Evolutionary conservation across 1,140 invertebrate genomes (phyloP).

Genomic region (Eciton burchellii): DNA sequence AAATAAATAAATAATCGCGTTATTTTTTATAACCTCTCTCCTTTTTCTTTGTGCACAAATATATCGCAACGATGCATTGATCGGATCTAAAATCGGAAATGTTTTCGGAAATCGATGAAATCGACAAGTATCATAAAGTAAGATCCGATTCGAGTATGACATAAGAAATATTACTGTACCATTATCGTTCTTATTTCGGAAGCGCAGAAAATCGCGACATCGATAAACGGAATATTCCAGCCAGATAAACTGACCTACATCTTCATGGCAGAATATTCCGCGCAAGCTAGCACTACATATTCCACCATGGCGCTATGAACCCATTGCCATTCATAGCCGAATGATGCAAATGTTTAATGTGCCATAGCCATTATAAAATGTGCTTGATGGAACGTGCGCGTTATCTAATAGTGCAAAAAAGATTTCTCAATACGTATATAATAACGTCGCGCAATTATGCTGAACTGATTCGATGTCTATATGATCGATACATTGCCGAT

Average conservation of each 20-base stretch:
- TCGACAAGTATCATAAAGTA: neutral
- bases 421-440: constrained; percentile 1
- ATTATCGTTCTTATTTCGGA: constrained; percentile 22
- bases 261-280: constrained; percentile 46
- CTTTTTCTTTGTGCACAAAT: neutral
- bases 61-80: neutral
- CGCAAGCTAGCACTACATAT: constrained; percentile 35
- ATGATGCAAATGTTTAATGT: constrained; percentile 57
- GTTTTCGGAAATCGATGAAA: neutral
- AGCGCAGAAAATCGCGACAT: constrained; percentile 41
- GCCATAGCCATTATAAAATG: constrained; percentile 45
- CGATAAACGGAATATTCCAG: constrained; percentile 55
- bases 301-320: constrained; percentile 50
- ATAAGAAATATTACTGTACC: constrained; percentile 7
- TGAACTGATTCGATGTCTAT: neutral
- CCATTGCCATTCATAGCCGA: constrained; percentile 51
- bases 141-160: neutral
- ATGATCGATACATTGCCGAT: neutral
- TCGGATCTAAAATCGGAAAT: neutral
- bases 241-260: constrained; percentile 57
- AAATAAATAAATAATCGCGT: too few relatives aligned
- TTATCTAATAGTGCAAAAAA: constrained; percentile 18
- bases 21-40: neutral
- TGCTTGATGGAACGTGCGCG: neutral
- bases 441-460: neutral